Evolutionary conservation across 1,140 invertebrate genomes (phyloP).

Genomic region (Colletes latitarsis): DNA sequence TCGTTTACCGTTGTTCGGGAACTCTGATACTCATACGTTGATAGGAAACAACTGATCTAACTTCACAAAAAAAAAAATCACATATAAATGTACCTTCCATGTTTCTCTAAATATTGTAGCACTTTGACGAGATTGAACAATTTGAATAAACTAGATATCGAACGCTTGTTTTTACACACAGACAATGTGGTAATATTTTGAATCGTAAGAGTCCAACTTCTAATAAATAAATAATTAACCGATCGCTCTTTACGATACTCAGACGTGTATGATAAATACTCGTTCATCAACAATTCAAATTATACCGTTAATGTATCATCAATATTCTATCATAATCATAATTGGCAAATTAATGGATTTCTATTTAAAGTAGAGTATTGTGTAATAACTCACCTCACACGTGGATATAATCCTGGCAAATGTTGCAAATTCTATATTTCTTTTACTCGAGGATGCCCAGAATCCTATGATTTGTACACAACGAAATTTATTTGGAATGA

Average conservation of each 20-base stretch:
- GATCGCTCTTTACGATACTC: not conserved
- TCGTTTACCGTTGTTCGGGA: not conserved
- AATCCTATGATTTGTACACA: not conserved
- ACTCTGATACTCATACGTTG: too few species aligned
- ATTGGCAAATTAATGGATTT: not conserved
- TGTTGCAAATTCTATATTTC: not conserved
- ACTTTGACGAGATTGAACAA: not conserved
- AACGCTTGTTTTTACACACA: not conserved
- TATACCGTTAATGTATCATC: too few species aligned
- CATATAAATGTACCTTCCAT: not conserved
- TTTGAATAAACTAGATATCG: not conserved
- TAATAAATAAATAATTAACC: not conserved
- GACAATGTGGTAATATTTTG: not conserved
- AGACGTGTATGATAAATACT: not conserved
- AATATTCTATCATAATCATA: not conserved
- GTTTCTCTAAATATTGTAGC: not conserved
- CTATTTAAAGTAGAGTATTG: not conserved
- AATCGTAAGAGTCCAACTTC: not conserved
- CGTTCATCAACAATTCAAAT: not conserved
- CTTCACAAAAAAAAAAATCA: not conserved
- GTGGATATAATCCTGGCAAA: slow-evolving; percentile 45
- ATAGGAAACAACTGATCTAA: not conserved
- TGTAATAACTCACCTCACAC: slow-evolving; percentile 22
- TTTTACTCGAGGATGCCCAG: not conserved
- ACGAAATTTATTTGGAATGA: slow-evolving; percentile 7